phyloP scores from a whole-genome alignment of 2,113 vertebrate species.

The Pterocles orientalis region DNA sequence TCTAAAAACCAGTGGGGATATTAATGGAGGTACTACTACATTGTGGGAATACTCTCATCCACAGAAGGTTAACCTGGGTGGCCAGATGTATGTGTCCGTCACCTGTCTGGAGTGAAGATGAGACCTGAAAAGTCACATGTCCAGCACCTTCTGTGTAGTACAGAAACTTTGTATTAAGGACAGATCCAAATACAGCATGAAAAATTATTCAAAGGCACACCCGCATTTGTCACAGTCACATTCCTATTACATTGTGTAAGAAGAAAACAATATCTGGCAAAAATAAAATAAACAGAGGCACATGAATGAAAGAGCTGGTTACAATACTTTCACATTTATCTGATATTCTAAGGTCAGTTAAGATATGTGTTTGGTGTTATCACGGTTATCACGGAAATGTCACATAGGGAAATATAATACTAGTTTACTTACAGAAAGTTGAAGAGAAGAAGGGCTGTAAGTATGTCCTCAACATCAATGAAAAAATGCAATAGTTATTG shows the following conservation, averaged over 20 bases:
- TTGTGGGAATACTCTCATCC: not conserved
- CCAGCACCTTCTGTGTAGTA: not conserved
- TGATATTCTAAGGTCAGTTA: not conserved
- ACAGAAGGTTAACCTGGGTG: not conserved
- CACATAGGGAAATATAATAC: not conserved
- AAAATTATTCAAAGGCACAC: slow-evolving; percentile 25
- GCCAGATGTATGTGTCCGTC: not conserved
- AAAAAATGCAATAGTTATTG: not conserved
- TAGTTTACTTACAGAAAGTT: not conserved
- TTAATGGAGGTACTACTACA: not conserved
- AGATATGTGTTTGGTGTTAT: not conserved
- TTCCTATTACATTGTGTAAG: slow-evolving; percentile 37
- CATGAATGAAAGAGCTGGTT: not conserved
- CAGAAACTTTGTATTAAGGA: not conserved
- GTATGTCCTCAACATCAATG: not conserved
- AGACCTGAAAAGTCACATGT: not conserved
- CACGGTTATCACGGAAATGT: not conserved
- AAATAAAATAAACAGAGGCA: slow-evolving; percentile 32
- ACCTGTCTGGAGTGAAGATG: not conserved
- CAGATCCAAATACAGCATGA: not conserved
- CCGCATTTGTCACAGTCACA: not conserved
- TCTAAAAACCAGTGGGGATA: not conserved
- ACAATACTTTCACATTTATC: not conserved
- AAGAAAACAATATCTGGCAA: slow-evolving; percentile 43
- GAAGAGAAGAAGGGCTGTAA: not conserved